A percentile compares a stretch with the other conserved stretches of the same genome.
These are phyloP conservation scores for Fratercula arctica DNA, from an alignment of 2,797 vertebrate species.

Conservation along the genomic window DNA sequence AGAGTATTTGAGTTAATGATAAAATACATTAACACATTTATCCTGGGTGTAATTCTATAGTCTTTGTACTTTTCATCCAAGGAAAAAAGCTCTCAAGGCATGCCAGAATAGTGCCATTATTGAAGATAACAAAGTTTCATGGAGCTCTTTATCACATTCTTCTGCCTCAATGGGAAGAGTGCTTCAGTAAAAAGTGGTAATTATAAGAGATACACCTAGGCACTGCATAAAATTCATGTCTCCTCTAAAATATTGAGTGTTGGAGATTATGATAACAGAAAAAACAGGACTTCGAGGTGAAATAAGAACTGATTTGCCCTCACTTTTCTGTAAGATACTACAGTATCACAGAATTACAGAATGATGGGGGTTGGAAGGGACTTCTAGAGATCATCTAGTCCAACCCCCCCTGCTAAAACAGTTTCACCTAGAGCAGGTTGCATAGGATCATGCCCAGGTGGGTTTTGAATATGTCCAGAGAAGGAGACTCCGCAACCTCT, in stretches of 20 bases:
- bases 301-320: background rate
- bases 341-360: too few relatives aligned
- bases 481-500: too few relatives aligned
- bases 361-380: too few relatives aligned
- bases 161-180: background rate
- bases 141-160: background rate
- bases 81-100: background rate
- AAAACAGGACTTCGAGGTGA: background rate
- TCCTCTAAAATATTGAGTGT: background rate
- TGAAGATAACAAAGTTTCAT: background rate
- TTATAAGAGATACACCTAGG: background rate
- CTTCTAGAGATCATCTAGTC: too few relatives aligned
- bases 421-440: too few relatives aligned
- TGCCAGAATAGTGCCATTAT: background rate
- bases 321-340: background rate
- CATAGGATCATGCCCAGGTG: too few relatives aligned
- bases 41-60: background rate
- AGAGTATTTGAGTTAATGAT: background rate
- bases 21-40: background rate
- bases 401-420: too few relatives aligned
- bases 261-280: background rate
- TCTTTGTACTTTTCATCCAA: background rate
- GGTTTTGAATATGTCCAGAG: too few relatives aligned
- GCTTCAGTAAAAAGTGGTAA: background rate
- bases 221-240: background rate